Percentiles rank a stretch among this genome's conserved stretches.
Evolutionary conservation across 1,140 invertebrate species (phyloP).

Genomic region (Stenopsyche tienmushanensis): DNA sequence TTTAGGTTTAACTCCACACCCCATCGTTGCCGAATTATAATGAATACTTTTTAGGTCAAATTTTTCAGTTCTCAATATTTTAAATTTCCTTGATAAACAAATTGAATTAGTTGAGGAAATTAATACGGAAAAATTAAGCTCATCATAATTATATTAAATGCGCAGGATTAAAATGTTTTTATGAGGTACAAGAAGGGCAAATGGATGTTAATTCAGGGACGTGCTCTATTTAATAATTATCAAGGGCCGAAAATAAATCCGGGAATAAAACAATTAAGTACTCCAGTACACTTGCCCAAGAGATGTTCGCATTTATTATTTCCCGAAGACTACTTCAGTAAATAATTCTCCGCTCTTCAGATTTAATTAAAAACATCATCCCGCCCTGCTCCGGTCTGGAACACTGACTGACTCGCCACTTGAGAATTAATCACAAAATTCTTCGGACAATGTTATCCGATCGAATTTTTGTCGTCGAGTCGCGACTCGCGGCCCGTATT

Average conservation of each 20-base stretch:
- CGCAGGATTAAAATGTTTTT: background rate
- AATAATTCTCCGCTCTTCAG: conserved; percentile 38
- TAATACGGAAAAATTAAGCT: no score
- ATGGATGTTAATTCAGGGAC: conserved; percentile 21
- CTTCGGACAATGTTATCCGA: conserved; percentile 39
- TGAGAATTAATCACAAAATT: conserved; percentile 41
- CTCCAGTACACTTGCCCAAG: conserved; percentile 21
- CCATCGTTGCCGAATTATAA: no score
- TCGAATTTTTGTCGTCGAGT: conserved; percentile 31
- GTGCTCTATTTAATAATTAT: conserved; percentile 24
- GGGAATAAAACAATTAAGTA: conserved; percentile 27
- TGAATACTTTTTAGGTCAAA: no score
- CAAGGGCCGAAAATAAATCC: conserved; percentile 21
- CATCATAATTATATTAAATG: no score
- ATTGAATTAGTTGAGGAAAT: no score
- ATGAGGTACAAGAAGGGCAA: background rate
- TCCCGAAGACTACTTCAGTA: conserved; percentile 39
- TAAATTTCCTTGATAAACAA: no score
- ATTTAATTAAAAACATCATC: conserved; percentile 43
- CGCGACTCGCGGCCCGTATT: background rate
- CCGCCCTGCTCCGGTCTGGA: conserved; percentile 13
- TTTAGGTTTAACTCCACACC: no score
- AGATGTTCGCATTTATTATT: conserved; percentile 38
- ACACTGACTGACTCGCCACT: conserved; percentile 31
- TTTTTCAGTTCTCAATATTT: no score